Percentiles rank a stretch among this genome's conserved stretches.
phyloP scores from a whole-genome alignment of 2,888 invertebrate genomes.

The Dolichopus griseipennis region DNA sequence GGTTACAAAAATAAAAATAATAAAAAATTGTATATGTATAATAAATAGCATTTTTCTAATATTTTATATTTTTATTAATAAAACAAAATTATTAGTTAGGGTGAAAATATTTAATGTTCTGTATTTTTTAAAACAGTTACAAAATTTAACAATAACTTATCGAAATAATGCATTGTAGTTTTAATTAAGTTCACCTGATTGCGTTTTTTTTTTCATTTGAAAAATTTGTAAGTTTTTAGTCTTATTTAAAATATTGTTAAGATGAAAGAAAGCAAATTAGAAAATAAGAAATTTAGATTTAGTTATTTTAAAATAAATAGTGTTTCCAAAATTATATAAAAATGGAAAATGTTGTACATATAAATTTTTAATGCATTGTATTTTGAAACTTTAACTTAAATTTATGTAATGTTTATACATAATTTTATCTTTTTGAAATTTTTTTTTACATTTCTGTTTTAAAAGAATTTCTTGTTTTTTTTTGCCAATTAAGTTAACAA shows the following conservation, averaged over 20 bases:
- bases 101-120: not conserved
- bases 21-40: too few species aligned
- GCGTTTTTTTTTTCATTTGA: not conserved
- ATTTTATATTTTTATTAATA: too few species aligned
- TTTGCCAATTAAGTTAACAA: not conserved
- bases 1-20: too few species aligned
- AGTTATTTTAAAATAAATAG: not conserved
- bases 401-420: too few species aligned
- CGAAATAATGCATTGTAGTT: too few species aligned
- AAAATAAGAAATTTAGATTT: not conserved
- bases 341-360: too few species aligned
- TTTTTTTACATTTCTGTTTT: too few species aligned
- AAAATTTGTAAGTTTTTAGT: not conserved
- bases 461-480: too few species aligned
- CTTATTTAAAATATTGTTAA: not conserved
- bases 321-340: not conserved
- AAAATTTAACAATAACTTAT: not conserved
- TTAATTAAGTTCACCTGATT: not conserved
- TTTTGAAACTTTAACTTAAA: too few species aligned
- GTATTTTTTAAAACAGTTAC: not conserved
- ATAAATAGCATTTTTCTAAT: too few species aligned
- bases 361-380: too few species aligned
- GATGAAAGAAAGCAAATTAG: not conserved
- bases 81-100: not conserved
- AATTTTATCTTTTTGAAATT: too few species aligned